phyloP scores from a whole-genome alignment of 2,888 invertebrate species.

The Apamea anceps region DNA sequence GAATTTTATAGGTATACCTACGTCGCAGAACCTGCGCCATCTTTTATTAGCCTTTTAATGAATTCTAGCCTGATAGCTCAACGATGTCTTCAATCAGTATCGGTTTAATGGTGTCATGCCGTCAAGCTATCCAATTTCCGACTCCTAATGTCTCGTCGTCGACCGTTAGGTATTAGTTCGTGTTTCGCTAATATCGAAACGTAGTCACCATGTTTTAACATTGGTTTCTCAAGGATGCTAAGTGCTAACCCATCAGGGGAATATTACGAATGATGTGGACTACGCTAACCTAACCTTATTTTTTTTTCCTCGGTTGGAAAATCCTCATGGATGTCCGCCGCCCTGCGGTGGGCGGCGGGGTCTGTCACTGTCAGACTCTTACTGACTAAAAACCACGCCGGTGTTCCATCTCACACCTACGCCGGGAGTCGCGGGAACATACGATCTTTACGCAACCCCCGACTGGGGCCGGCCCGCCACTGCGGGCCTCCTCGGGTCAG shows the following conservation, averaged over 20 bases:
- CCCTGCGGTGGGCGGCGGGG: no score
- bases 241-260: background rate
- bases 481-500: no score
- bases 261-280: background rate
- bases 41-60: slow-evolving; percentile 19
- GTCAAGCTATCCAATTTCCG: slow-evolving; percentile 31
- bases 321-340: background rate
- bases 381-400: no score
- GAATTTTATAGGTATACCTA: slow-evolving; percentile 10
- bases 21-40: background rate
- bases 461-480: no score
- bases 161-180: slow-evolving; percentile 13
- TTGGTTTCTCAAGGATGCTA: background rate
- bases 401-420: no score
- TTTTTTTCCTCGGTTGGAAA: background rate
- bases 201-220: background rate
- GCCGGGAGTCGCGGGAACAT: no score
- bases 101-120: slow-evolving; percentile 29
- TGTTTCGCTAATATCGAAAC: slow-evolving; percentile 10
- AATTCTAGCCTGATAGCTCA: slow-evolving; percentile 15
- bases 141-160: slow-evolving; percentile 17
- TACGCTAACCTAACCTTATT: background rate
- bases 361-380: no score
- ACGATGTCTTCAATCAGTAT: slow-evolving; percentile 41
- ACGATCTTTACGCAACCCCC: no score